These are phyloP conservation scores for Prorops nasuta DNA, from an alignment of 1,140 invertebrate genomes.

Conservation along the genomic window DNA sequence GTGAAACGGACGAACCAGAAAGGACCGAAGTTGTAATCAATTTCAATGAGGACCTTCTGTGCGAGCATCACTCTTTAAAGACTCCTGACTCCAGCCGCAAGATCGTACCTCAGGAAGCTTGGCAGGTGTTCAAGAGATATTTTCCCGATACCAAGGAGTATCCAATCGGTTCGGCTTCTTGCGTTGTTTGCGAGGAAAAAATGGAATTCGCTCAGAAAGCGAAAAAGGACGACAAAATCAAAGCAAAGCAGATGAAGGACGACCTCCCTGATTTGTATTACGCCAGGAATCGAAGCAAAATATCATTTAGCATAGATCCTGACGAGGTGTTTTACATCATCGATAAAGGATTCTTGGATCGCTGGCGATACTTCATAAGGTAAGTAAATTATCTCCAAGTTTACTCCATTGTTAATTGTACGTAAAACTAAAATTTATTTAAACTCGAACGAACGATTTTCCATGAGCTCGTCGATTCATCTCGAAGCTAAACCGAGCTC, in stretches of 20 bases:
- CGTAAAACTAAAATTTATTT: too few species aligned
- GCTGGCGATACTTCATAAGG: conserved; percentile 49
- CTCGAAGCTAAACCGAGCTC: too few species aligned
- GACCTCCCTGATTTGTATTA: conserved; percentile 45
- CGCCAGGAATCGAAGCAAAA: conserved; percentile 38
- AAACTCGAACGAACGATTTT: too few species aligned
- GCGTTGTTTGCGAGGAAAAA: conserved; percentile 52
- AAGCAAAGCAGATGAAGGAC: conserved; percentile 46
- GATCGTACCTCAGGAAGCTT: conserved; percentile 55
- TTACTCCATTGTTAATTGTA: too few species aligned
- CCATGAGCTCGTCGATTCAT: too few species aligned
- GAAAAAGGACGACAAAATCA: conserved; percentile 48
- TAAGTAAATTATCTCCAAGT: too few species aligned
- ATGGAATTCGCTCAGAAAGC: conserved; percentile 42
- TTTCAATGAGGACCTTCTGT: conserved; percentile 63
- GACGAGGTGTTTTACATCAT: conserved; percentile 39
- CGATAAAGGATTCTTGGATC: conserved; percentile 45
- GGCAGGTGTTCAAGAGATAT: conserved; percentile 58
- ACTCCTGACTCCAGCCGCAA: conserved; percentile 46
- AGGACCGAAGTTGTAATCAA: conserved; percentile 41
- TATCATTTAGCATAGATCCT: conserved; percentile 26
- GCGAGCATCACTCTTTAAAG: conserved; percentile 54
- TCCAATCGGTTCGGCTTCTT: conserved; percentile 36
- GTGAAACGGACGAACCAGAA: conserved; percentile 41
- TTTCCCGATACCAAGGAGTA: conserved; percentile 60